Conservation (phyloP, 1,140 invertebrate genomes). For the Drosophila pruinosa region DNA sequence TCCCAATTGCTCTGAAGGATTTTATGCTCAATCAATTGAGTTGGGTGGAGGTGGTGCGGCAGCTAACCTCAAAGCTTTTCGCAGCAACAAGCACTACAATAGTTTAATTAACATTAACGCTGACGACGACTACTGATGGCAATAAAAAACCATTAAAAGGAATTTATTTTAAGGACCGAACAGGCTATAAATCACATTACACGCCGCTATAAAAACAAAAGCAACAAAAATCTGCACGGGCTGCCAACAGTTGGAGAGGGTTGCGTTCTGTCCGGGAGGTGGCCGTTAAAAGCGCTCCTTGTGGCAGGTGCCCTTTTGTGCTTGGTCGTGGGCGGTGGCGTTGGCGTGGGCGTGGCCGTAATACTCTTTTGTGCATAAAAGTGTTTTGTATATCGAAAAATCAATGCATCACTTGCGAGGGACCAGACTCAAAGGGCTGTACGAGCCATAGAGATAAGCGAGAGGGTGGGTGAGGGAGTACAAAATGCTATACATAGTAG, state of each 20-base stretch:
- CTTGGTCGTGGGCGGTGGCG: constrained; percentile 27
- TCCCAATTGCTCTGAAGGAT: constrained; percentile 21
- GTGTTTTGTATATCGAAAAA: constrained; percentile 74
- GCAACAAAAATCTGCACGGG: constrained; percentile 36
- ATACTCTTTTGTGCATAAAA: constrained; percentile 46
- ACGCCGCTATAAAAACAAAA: constrained; percentile 75
- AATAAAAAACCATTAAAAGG: constrained; percentile 80
- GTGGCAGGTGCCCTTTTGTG: constrained; percentile 41
- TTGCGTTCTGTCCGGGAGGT: no score
- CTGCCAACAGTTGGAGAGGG: neutral
- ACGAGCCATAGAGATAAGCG: neutral
- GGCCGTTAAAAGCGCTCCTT: constrained; percentile 25
- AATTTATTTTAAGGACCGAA: constrained; percentile 80
- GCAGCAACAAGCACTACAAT: constrained; percentile 61
- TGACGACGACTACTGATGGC: constrained; percentile 75
- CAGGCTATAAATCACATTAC: constrained; percentile 79
- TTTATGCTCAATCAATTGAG: neutral
- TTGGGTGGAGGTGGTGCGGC: neutral
- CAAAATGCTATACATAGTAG: constrained; percentile 54
- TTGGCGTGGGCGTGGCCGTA: constrained; percentile 11
- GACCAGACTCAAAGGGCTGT: neutral
- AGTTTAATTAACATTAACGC: constrained; percentile 81
- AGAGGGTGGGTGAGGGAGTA: neutral
- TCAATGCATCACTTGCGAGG: constrained; percentile 64
- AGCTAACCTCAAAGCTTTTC: neutral